These are phyloP conservation scores for Aromia moschata DNA, from an alignment of 2,888 invertebrate species.

Conservation along the genomic window DNA sequence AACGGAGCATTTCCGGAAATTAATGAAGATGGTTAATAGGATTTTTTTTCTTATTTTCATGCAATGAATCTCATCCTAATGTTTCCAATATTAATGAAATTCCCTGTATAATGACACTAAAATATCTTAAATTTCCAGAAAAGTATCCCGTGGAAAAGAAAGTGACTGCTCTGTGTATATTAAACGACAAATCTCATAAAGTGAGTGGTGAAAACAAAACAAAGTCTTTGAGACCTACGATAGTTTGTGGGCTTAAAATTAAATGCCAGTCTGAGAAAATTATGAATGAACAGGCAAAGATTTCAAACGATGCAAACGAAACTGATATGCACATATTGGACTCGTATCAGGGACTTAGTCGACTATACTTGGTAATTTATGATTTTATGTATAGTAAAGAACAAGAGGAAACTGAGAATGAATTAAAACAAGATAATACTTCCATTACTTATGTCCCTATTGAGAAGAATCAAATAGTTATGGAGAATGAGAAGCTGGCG, in stretches of 20 bases:
- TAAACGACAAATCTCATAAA: constrained; percentile 52
- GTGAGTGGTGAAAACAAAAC: constrained; percentile 34
- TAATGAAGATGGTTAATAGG: too few relatives aligned
- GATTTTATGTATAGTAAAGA: constrained; percentile 75
- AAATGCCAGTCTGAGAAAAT: constrained; percentile 37
- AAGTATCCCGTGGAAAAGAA: constrained; percentile 56
- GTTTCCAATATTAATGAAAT: too few relatives aligned
- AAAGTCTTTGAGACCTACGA: constrained; percentile 60
- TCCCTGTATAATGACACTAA: too few relatives aligned
- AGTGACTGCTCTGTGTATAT: constrained; percentile 64
- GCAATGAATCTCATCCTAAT: too few relatives aligned
- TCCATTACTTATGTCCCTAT: constrained; percentile 24
- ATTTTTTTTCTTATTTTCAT: too few relatives aligned
- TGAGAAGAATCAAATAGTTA: constrained; percentile 36
- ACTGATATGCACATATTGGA: constrained; percentile 4
- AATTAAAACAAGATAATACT: constrained; percentile 36
- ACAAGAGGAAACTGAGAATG: constrained; percentile 61
- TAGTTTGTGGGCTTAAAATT: constrained; percentile 65
- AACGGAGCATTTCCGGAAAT: too few relatives aligned
- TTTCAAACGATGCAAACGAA: constrained; percentile 9
- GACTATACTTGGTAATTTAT: constrained; percentile 72
- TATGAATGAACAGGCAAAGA: background rate
- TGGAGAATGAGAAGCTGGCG: constrained; percentile 38
- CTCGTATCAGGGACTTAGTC: constrained; percentile 27
- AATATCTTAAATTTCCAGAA: too few relatives aligned